Conservation (phyloP, 2,888 invertebrate species). For the Spilarctia lutea region DNA sequence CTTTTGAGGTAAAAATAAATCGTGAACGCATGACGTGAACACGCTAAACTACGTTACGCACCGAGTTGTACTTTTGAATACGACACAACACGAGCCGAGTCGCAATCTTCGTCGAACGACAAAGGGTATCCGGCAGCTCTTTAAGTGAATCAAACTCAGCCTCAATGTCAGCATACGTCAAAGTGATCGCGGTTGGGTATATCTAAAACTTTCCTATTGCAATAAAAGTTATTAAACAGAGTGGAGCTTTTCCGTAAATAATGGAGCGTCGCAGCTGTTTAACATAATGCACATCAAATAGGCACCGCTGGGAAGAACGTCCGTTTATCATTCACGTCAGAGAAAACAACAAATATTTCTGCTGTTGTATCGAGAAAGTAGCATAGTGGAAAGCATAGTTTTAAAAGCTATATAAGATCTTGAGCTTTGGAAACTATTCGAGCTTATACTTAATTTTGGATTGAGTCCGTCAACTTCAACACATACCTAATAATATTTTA, state of each 20-base stretch:
- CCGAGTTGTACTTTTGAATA: constrained; percentile 37
- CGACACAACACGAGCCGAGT: constrained; percentile 18
- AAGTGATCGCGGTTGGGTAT: constrained; percentile 33
- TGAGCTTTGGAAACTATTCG: neutral
- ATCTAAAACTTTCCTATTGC: constrained; percentile 30
- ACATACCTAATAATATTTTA: neutral
- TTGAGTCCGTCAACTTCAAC: neutral
- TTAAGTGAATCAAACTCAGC: constrained; percentile 22
- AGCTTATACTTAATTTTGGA: neutral
- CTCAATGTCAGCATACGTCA: constrained; percentile 30
- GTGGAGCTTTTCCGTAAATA: constrained; percentile 54
- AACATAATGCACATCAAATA: constrained; percentile 61
- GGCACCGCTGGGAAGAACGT: constrained; percentile 36
- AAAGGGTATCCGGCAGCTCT: constrained; percentile 43
- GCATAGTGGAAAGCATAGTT: neutral
- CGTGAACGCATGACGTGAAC: constrained; percentile 38
- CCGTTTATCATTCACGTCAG: constrained; percentile 33
- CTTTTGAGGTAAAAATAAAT: constrained; percentile 77
- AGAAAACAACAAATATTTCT: constrained; percentile 32
- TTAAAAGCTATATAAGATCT: neutral
- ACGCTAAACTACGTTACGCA: constrained; percentile 39
- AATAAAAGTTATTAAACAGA: constrained; percentile 50
- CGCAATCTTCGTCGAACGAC: constrained; percentile 29
- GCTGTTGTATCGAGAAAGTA: constrained; percentile 14
- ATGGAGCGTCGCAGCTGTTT: constrained; percentile 53